Percentiles rank a stretch among this genome's conserved stretches.
These are phyloP conservation scores for Rhynchomys soricoides DNA, from an alignment of 2,113 vertebrate species.

Conservation along the genomic window DNA sequence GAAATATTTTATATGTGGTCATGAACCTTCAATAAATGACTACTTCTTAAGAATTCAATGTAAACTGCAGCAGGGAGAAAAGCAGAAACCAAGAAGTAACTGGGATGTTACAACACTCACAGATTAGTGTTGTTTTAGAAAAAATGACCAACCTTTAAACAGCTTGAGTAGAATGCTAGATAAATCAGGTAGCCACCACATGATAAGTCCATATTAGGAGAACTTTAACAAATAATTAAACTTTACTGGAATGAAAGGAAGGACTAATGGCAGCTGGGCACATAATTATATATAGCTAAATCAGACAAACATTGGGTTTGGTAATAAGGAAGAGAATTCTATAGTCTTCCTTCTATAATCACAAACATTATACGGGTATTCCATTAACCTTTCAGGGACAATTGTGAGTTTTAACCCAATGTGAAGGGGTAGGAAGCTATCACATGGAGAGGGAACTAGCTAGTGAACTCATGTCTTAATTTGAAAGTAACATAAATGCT, in stretches of 20 bases:
- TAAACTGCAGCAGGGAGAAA: slow-evolving; percentile 59
- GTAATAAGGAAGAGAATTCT: neutral
- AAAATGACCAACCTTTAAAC: slow-evolving; percentile 65
- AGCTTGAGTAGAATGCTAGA: slow-evolving; percentile 68
- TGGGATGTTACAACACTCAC: slow-evolving; percentile 44
- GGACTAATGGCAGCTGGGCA: neutral
- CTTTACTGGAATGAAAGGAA: slow-evolving; percentile 51
- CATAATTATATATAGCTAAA: slow-evolving; percentile 8
- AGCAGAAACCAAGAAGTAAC: slow-evolving; percentile 65
- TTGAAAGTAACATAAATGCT: neutral
- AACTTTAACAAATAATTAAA: slow-evolving; percentile 61
- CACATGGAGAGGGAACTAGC: neutral
- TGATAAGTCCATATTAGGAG: slow-evolving; percentile 50
- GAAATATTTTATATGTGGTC: neutral
- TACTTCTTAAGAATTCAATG: slow-evolving; percentile 54
- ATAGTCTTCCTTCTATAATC: neutral
- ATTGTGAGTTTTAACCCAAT: neutral
- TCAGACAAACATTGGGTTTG: slow-evolving; percentile 19
- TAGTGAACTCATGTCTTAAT: neutral
- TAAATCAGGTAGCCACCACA: slow-evolving; percentile 62
- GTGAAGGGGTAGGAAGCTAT: neutral
- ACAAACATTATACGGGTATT: neutral
- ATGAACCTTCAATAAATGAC: slow-evolving; percentile 51
- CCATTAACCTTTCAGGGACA: neutral
- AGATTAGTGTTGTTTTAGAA: slow-evolving; percentile 62